Evolutionary conservation across 2,113 vertebrate species (phyloP), one percentile per base, ranked within the genome.

Genomic region (Tretioscincus oriximinensis): DNA sequence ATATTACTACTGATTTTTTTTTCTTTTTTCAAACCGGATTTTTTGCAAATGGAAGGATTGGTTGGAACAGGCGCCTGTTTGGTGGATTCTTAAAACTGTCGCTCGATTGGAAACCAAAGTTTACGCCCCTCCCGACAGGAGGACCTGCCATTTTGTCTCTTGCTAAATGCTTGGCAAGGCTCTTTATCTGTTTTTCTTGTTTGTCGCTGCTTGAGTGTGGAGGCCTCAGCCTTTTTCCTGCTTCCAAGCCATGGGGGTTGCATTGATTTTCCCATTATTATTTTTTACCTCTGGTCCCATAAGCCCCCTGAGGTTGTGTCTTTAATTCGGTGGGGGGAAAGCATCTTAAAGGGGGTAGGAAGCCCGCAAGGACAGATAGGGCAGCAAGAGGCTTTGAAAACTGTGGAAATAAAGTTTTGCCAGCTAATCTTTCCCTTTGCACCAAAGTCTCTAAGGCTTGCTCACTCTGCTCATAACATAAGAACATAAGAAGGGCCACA

Each of bases 221-320:
- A 58, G 49, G 65, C 7, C 67, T 70, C 16, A 31, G 35, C 49
- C 22, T 58, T 49, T 5, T 49, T 5, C 7, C 51, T 70, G 54
- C 31, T 47, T 45, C 31, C 0, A 21, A 54, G 9, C 67, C 41
- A 35, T 45, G 51, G 67, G 67, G 35, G 51, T 41, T 70, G 54
- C 54, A 79, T 79, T 45, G 77, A 71, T 79, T 54, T 70, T 24
- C 18, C 54, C 18, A 31, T 31, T 26, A 60, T 77, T 68, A 35
- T 41, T 7, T 26, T 49, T 35, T 58, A 58, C 31, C 54, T 71
- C 51, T 71, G 77, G 51, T 61, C 66, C 31, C 21, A 71, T 24
- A 71, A 79, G 77, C 31, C 35, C 67, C 77, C 54, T 45, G 24
- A 61, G 67, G 77, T 26, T 7, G 77, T 20, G 31, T 61, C 31